Evolutionary conservation across 1,140 invertebrate genomes (phyloP).

Genomic region (Cheumatopsyche charites): DNA sequence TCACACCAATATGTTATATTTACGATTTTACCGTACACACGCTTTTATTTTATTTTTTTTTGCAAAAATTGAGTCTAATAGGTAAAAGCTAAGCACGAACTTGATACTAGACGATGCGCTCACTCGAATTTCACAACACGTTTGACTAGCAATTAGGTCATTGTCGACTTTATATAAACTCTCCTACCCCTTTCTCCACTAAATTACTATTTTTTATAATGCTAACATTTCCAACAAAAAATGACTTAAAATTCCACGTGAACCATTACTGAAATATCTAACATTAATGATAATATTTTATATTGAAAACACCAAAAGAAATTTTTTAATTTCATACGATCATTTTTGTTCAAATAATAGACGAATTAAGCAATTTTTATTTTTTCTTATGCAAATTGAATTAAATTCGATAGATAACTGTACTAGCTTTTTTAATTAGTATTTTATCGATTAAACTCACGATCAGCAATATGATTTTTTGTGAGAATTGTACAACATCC

Average conservation of each 20-base stretch:
- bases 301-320: no score
- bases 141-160: constrained; percentile 47
- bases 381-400: no score
- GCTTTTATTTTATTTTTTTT: not conserved
- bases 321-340: no score
- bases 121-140: constrained; percentile 43
- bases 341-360: no score
- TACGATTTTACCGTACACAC: not conserved
- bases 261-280: no score
- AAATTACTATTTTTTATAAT: not conserved
- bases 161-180: constrained; percentile 38
- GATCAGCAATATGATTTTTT: not conserved
- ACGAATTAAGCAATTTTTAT: no score
- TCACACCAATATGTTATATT: no score
- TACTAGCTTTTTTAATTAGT: not conserved
- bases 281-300: no score
- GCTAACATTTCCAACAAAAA: not conserved
- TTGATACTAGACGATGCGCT: constrained; percentile 5
- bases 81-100: not conserved
- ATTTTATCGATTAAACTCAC: no score
- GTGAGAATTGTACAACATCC: not conserved
- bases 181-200: constrained; percentile 43
- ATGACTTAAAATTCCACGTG: not conserved
- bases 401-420: no score
- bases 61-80: not conserved